A percentile compares a stretch with the other conserved stretches of the same genome.
Evolutionary conservation across 1,140 invertebrate genomes (phyloP).

Genomic region (Lysiphlebus fabarum): DNA sequence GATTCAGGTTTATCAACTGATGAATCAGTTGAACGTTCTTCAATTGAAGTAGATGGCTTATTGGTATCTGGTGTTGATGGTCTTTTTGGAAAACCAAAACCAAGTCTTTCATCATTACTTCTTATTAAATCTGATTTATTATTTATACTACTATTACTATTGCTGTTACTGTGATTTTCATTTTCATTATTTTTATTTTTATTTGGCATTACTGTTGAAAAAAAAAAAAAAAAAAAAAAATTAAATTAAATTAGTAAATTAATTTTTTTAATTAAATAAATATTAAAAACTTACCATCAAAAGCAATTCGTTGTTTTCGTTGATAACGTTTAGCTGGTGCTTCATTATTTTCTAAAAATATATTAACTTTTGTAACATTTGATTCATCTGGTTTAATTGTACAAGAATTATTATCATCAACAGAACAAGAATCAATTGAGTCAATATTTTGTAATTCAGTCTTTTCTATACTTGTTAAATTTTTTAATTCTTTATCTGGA

Average conservation of each 20-base stretch:
- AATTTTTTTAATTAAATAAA: slow-evolving; percentile 4
- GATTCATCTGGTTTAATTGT: slow-evolving; percentile 5
- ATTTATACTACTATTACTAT: slow-evolving; percentile 17
- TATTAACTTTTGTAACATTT: slow-evolving; percentile 38
- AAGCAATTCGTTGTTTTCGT: slow-evolving; percentile 50
- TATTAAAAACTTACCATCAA: slow-evolving; percentile 41
- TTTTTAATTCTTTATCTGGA: background rate
- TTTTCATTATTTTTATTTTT: too few relatives aligned
- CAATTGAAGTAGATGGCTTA: too few relatives aligned
- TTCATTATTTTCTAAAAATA: slow-evolving; percentile 48
- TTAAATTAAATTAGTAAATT: background rate
- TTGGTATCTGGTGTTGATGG: slow-evolving; percentile 8
- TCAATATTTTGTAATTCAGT: too few relatives aligned
- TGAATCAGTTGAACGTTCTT: too few relatives aligned
- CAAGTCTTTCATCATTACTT: slow-evolving; percentile 9
- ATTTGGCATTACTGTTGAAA: too few relatives aligned
- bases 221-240: background rate
- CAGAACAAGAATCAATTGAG: too few relatives aligned
- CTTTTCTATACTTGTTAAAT: background rate
- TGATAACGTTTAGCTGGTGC: slow-evolving; percentile 45
- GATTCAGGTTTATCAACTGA: background rate
- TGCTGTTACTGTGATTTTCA: too few relatives aligned
- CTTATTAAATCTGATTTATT: slow-evolving; percentile 20
- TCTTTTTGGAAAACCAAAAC: slow-evolving; percentile 14
- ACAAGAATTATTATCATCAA: background rate